Base-by-base conservation (phyloP, 2,113 vertebrate species). In the Heterotilapia buettikoferi region DNA sequence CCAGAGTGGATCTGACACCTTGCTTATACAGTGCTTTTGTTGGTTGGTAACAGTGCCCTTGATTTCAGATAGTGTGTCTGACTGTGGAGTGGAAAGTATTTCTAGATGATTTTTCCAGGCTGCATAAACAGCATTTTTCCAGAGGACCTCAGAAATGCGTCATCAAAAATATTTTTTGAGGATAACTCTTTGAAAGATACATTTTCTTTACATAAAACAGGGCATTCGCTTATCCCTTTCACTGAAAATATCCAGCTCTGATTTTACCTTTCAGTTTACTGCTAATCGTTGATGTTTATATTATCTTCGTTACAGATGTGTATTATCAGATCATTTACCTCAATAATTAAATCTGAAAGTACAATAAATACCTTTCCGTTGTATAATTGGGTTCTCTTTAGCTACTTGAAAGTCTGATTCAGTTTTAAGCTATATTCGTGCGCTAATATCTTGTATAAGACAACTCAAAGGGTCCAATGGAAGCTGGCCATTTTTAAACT, bases 251-350 rank as follows among this genome's bases (percentile, higher is more conserved):
- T 47, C 1, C 8, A 26, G 24, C 13, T 73, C 40, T 45, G 14
- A 45, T 0, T 73, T 38, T 24, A 68, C 13, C 0, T 2, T 45
- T 16, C 38, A 45, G 14, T 73, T 43, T 1, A 45, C 21, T 0
- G 40, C 68, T 73, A 73, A 73, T 45, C 21, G 3, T 73, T 73
- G 8, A 10, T 73, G 40, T 45, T 45, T 43, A 45, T 43, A 6
- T 0, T 45, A 18, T 45, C 14, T 26, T 26, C 0, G 5, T 26
- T 11, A 29, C 71, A 76, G 14, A 26, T 29, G 9, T 76, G 24
- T 47, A 0, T 76, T 76, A 29, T 29, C 14, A 24, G 66, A 73
- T 26, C 0, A 6, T 47, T 76, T 47, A 47, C 1, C 24, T 0
- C 24, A 47, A 47, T 76, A 47, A 3, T 29, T 29, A 29, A 47